phyloP scores from a whole-genome alignment of 2,797 vertebrate genomes.

The Onychomys arenicola region DNA sequence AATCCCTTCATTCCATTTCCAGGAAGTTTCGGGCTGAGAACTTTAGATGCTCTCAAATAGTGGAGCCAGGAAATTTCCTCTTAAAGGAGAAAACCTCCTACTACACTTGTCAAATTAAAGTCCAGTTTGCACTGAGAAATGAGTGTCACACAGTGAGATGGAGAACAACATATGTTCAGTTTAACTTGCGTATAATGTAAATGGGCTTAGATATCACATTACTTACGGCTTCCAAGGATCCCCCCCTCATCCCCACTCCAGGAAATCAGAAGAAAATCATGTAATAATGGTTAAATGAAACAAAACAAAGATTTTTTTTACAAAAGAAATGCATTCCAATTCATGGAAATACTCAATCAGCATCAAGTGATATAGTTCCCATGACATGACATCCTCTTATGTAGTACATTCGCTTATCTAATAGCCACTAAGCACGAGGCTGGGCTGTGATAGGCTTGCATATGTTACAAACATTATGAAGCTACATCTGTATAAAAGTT shows the following conservation, averaged over 20 bases:
- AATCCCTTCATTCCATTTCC: background rate
- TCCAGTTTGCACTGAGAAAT: background rate
- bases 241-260: background rate
- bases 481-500: background rate
- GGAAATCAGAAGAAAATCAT: constrained; percentile 30
- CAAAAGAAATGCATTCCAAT: constrained; percentile 14
- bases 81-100: constrained; percentile 22
- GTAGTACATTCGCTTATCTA: background rate
- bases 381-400: background rate
- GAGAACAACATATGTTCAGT: constrained; percentile 42
- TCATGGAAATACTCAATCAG: constrained; percentile 39
- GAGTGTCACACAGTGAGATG: background rate
- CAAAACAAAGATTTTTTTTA: background rate
- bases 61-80: constrained; percentile 57
- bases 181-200: background rate
- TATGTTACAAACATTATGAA: constrained; percentile 6
- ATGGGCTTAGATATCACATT: constrained; percentile 16
- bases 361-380: background rate
- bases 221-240: constrained; percentile 12
- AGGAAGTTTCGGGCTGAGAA: constrained; percentile 45
- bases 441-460: background rate
- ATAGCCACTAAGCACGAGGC: background rate
- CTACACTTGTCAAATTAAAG: background rate
- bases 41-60: constrained; percentile 20
- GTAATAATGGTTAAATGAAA: background rate